Evolutionary conservation across 2,113 vertebrate genomes (phyloP).

Genomic region (Chascanopsetta lugubris): DNA sequence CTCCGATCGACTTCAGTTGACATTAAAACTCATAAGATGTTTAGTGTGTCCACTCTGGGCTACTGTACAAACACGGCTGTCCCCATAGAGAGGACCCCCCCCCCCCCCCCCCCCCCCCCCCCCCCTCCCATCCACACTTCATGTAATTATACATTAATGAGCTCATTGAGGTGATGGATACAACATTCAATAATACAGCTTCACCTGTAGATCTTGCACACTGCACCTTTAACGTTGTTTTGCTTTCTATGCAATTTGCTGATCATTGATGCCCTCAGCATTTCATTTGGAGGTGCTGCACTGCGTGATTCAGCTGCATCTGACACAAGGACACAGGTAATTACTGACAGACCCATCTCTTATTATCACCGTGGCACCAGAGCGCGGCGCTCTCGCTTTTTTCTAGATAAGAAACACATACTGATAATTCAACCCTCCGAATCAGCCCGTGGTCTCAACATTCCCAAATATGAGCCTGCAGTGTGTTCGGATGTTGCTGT

Average conservation of each 20-base stretch:
- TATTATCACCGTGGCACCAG: neutral
- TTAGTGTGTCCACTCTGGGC: no score
- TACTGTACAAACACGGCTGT: no score
- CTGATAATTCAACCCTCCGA: neutral
- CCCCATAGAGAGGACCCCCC: no score
- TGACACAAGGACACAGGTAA: neutral
- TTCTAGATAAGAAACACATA: neutral
- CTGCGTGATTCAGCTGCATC: neutral
- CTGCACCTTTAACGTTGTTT: neutral
- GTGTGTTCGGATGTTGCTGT: neutral
- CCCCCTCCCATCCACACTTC: no score
- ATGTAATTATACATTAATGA: no score
- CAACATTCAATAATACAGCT: no score
- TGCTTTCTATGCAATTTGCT: neutral
- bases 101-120: no score
- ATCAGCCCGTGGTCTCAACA: slow-evolving; percentile 5
- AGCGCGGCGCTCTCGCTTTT: neutral
- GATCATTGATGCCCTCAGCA: neutral
- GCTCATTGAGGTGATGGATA: no score
- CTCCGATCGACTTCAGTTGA: no score
- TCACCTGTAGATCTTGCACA: neutral
- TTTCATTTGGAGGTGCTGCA: neutral
- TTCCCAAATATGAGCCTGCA: slow-evolving; percentile 2
- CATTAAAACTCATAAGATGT: no score
- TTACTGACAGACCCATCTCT: neutral